Evolutionary conservation across 2,113 vertebrate genomes (phyloP), one percentile per base, ranked within the genome.

Genomic region (Eubucco bourcierii): DNA sequence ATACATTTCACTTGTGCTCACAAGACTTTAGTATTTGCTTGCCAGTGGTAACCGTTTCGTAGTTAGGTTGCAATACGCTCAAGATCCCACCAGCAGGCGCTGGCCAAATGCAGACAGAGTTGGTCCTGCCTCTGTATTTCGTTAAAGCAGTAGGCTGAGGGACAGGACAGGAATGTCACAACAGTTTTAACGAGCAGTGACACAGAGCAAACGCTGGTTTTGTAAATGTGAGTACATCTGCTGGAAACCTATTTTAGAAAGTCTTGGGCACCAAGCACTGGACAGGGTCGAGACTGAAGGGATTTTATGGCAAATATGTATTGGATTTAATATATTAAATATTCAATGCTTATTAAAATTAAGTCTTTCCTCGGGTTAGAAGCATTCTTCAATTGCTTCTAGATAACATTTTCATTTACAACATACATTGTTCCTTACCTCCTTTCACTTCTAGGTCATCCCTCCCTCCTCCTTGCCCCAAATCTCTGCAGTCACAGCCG

Each of bases 151-250:
- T 2, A 4, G 5, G 19, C 31, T 9, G 65, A 5, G 12, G 7
- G n/a, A 25, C 63, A 4, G 44, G 19, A 12, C 63, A 4, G 44
- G 16, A 12, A 3, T 2, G 67, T 4, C 46, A 24, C 11, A 16
- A 33, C 39, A 3, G 10, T 18, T 24, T 24, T 39, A 3, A 13
- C 1, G 1, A 23, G 8, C 25, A 14, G 33, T 0, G 11, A n/a
- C 1, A 1, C 34, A 37, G 14, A 16, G 28, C 15, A 46, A 7
- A 5, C 1, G 9, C 31, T 7, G 24, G 6, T 1, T 37, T 3
- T 25, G 2, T 1, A 14, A 25, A 4, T 0, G 19, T 0, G 17
- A 34, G 17, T 20, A 0, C 2, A 6, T 17, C 31, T 13, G 41
- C 31, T 7, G 29, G 5, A 80, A 66, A 27, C 15, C 12, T 1